Base-by-base conservation (phyloP, 2,888 invertebrate species). In the Hybos culiciformis region DNA sequence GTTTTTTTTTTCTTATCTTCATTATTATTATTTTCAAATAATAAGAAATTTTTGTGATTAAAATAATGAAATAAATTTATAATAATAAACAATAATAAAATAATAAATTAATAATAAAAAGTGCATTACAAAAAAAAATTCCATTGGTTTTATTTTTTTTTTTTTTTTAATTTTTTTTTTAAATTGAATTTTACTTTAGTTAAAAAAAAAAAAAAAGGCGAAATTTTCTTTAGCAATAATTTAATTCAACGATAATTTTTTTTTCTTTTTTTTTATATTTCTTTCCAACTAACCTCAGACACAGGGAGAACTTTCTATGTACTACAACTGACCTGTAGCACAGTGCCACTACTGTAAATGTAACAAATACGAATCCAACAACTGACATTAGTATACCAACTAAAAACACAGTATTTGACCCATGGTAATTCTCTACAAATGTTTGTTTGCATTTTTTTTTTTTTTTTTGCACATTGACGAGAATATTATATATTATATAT, bases 261-360 rank as follows among this genome's bases (percentile, higher is more conserved):
- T 43, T 47, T 50, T 50, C 40, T 41, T 46, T 42, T 63, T 63
- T 64, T 62, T 60, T 62, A 62, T 77, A 77, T 75, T 80, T 81
- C 83, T 84, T 63, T 84, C 83, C 80, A 83, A 88, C 88, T 88
- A 87, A 90, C 88, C 88, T 88, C 84, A 88, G 85, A 83, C 88
- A 88, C 81, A 87, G 85, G 83, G 85, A 87, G 86, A 87, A 85
- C 85, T 87, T 88, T 86, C 86, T 87, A 86, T 90, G 87, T 82
- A 90, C 88, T 84, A 88, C 88, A 80, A 88, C 88, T 87, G 88
- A 90, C 88, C 91, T 88, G 87, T 92, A 92, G 86, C 92, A 92
- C 79, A 92, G 85, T 78, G 92, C 92, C 85, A 92, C 85, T 79
- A 90, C 83, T 77, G 92, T 90, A 83, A 92, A 92, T 78, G 90